These are phyloP conservation scores for Catocala fraxini DNA, from an alignment of 2,888 invertebrate species.

Conservation along the genomic window DNA sequence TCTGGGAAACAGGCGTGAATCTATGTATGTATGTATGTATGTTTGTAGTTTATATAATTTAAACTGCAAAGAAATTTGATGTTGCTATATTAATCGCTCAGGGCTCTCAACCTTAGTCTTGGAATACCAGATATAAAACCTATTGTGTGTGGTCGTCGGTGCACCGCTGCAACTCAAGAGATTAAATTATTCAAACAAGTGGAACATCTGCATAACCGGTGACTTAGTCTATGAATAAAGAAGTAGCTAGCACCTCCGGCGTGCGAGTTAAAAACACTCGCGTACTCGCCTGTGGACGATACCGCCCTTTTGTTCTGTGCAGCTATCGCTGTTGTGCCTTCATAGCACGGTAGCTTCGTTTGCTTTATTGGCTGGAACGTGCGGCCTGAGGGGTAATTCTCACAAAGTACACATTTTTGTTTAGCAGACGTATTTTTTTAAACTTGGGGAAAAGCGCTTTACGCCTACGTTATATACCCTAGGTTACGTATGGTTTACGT, in stretches of 20 bases:
- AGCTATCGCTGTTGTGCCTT: conserved; percentile 15
- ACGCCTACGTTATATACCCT: too few species aligned
- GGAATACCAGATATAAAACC: too few species aligned
- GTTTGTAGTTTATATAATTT: too few species aligned
- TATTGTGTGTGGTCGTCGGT: not conserved
- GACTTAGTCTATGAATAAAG: conserved; percentile 46
- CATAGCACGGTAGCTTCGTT: not conserved
- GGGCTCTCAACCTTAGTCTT: too few species aligned
- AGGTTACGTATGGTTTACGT: too few species aligned
- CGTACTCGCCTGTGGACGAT: conserved; percentile 54
- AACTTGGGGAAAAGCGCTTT: too few species aligned
- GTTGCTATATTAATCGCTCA: too few species aligned
- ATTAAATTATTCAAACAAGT: not conserved
- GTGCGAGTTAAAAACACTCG: conserved; percentile 69
- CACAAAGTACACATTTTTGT: too few species aligned
- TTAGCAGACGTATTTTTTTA: too few species aligned
- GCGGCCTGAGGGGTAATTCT: not conserved
- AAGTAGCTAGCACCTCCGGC: conserved; percentile 56
- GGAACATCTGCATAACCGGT: conserved; percentile 17
- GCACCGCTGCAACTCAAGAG: not conserved
- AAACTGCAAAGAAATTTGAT: too few species aligned
- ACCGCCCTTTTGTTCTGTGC: conserved; percentile 53
- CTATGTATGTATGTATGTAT: too few species aligned
- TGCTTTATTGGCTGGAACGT: not conserved
- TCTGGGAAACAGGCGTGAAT: too few species aligned